phyloP scores from a whole-genome alignment of 2,888 invertebrate genomes.

The Glaucopsyche alexis region DNA sequence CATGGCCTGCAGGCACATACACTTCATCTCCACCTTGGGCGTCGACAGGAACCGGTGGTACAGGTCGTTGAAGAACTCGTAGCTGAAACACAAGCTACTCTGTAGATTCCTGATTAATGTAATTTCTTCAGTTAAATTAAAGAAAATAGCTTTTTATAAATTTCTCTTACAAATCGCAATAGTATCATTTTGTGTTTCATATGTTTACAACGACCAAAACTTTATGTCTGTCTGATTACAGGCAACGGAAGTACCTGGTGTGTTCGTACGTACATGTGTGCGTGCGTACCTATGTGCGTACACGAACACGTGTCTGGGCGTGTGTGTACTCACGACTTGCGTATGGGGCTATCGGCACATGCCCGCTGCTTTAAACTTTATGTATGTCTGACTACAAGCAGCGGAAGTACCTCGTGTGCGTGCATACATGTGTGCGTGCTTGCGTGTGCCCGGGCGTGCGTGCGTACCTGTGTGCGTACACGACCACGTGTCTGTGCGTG shows the following conservation, averaged over 20 bases:
- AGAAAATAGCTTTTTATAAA: too few relatives aligned
- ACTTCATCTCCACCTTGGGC: slow-evolving; percentile 95
- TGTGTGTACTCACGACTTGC: too few relatives aligned
- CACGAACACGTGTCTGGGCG: neutral
- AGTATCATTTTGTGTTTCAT: too few relatives aligned
- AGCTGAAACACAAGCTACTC: slow-evolving; percentile 72
- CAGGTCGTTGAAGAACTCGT: slow-evolving; percentile 98
- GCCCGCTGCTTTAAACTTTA: too few relatives aligned
- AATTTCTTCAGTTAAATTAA: neutral
- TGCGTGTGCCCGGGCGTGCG: too few relatives aligned
- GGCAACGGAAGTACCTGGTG: neutral
- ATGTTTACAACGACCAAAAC: too few relatives aligned
- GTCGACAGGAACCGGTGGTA: slow-evolving; percentile 98
- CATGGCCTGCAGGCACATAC: slow-evolving; percentile 98
- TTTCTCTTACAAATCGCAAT: too few relatives aligned
- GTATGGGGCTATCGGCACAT: too few relatives aligned
- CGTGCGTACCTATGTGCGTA: neutral
- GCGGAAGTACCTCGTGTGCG: neutral
- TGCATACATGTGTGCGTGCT: neutral
- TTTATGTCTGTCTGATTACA: neutral
- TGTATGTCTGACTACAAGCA: too few relatives aligned
- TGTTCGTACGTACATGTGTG: neutral
- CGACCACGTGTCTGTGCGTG: neutral
- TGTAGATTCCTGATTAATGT: neutral
- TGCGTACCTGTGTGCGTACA: too few relatives aligned